phyloP scores from a whole-genome alignment of 2,113 vertebrate genomes.

The Macquaria ambigua region DNA sequence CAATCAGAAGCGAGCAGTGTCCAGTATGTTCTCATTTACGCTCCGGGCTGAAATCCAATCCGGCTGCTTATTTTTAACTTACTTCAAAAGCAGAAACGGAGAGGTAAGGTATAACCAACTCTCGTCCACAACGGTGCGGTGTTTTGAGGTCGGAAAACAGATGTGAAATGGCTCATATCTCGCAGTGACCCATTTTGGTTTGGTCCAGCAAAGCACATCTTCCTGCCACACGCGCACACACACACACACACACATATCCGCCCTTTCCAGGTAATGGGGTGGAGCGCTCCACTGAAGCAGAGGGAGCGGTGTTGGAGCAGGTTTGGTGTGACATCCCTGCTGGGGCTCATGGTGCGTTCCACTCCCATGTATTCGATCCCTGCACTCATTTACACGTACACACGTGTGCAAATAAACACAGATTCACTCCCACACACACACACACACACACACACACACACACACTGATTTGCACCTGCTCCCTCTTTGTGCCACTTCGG shows the following conservation, averaged over 20 bases:
- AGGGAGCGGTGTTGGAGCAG: constrained; percentile 63
- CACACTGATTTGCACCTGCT: constrained; percentile 76
- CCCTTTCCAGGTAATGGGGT: constrained; percentile 68
- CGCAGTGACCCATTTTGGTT: constrained; percentile 68
- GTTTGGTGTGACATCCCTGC: constrained; percentile 69
- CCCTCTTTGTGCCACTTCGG: constrained; percentile 78
- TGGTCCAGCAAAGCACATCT: constrained; percentile 47
- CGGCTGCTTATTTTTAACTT: background rate
- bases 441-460: constrained; percentile 27
- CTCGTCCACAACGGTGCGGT: background rate
- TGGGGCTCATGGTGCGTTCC: constrained; percentile 60
- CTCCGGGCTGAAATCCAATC: constrained; percentile 27
- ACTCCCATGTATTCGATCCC: constrained; percentile 57
- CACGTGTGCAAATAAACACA: constrained; percentile 51
- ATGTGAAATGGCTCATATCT: constrained; percentile 36
- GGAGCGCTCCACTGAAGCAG: constrained; percentile 70
- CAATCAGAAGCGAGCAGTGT: constrained; percentile 27
- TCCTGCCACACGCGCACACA: constrained; percentile 13
- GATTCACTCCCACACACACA: constrained; percentile 38
- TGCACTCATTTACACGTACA: constrained; percentile 61
- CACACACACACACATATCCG: constrained; percentile 11
- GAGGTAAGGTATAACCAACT: constrained; percentile 2
- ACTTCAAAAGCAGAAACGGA: constrained; percentile 16
- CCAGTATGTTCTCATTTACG: constrained; percentile 34
- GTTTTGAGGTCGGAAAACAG: constrained; percentile 37